Evolutionary conservation across 2,113 vertebrate genomes (phyloP), one percentile per base, ranked within the genome.

Genomic region (Tetrax tetrax): DNA sequence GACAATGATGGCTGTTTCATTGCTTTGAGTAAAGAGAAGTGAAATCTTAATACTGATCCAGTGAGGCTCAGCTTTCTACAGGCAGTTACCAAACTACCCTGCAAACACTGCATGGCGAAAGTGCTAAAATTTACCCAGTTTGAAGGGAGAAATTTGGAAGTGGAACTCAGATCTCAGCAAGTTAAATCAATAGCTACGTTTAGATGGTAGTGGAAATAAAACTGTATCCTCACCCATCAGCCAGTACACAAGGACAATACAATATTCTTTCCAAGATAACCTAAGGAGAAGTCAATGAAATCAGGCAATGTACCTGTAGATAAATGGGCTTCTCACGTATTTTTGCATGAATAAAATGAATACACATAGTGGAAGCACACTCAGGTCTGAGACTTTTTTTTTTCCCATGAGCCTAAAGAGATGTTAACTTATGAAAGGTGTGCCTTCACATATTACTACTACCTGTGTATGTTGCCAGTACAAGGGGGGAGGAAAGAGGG

Each of bases 401-500:
- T 11, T 29, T 5, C 8, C 14, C 48, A 22, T 7, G 12, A 90
- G 8, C 9, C 6, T 83, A 72, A 90, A 19, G 4, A 71, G 23
- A 57, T 60, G 9, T 18, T 56, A 19, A 54, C 3, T 41, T 70
- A 25, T 2, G 12, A 64, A 70, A 33, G 1, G 12, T 78, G 75
- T 90, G 6, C 35, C 35, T 56, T 13, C 11, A 51, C 1, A 3
- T 47, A 14, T 11, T 77, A 41, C n/a, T 59, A 8, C 24, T 65
- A n/a, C 10, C 38, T 68, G 6, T 12, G 19, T 56, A 47, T 60
- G 89, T 83, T 78, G 8, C 17, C 23, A 81, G 17, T 37, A 43
- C 17, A 27, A 92, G 10, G 1, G 0, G 6, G 21, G 3, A 45
- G 11, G 6, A 5, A 35, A 63, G 7, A 61, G 3, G 68, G 4